phyloP scores from a whole-genome alignment of 1,140 invertebrate genomes.

The Batillaria attramentaria region DNA sequence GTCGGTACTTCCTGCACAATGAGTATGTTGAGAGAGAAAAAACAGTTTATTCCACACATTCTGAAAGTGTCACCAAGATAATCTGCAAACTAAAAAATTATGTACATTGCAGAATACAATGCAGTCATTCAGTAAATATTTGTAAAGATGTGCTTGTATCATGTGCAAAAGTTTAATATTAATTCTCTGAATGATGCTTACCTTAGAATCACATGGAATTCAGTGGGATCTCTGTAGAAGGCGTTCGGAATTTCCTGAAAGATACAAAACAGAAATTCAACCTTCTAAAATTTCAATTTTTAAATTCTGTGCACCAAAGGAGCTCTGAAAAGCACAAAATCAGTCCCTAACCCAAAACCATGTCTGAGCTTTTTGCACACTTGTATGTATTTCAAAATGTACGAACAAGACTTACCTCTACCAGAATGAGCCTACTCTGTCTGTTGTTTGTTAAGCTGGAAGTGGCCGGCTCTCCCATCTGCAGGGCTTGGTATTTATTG shows the following conservation, averaged over 20 bases:
- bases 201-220: constrained; percentile 67
- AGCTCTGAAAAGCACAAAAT: too few species aligned
- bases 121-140: too few species aligned
- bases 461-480: constrained; percentile 55
- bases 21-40: not conserved
- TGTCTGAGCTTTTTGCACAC: not conserved
- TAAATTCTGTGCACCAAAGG: too few species aligned
- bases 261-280: not conserved
- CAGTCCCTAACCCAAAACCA: too few species aligned
- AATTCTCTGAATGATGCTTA: constrained; percentile 32
- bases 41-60: not conserved
- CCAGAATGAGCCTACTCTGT: constrained; percentile 55
- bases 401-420: constrained; percentile 51
- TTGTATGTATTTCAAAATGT: not conserved
- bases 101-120: not conserved
- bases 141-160: too few species aligned
- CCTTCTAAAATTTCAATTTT: not conserved
- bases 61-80: not conserved
- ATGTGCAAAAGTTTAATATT: too few species aligned
- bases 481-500: constrained; percentile 65
- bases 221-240: constrained; percentile 60
- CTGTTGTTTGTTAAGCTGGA: not conserved
- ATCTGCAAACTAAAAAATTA: not conserved
- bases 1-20: constrained; percentile 58
- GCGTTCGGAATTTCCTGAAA: constrained; percentile 66